Evolutionary conservation across 2,797 vertebrate species (phyloP).

Genomic region (Periparus ater): DNA sequence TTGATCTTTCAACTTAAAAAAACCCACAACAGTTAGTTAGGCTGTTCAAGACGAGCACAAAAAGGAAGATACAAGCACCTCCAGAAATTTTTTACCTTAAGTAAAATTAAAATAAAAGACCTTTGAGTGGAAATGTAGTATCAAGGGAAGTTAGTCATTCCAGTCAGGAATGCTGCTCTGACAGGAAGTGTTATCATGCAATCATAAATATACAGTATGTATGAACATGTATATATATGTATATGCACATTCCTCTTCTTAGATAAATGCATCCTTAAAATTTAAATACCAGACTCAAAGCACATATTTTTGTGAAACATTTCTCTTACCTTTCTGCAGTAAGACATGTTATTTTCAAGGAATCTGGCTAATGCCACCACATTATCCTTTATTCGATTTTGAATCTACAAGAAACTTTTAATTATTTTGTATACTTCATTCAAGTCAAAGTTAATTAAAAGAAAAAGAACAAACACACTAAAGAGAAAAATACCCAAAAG

Average conservation of each 20-base stretch:
- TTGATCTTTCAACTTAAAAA: neutral
- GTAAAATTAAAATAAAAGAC: neutral
- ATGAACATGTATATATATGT: neutral
- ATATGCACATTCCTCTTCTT: neutral
- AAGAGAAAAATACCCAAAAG: neutral
- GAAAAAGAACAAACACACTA: neutral
- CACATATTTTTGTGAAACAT: neutral
- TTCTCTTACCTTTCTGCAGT: constrained; percentile 80
- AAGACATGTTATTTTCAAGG: constrained; percentile 79
- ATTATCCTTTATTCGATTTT: constrained; percentile 63
- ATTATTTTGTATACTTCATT: neutral
- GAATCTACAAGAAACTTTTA: constrained; percentile 52
- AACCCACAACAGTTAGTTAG: neutral
- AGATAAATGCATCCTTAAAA: neutral
- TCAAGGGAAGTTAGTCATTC: neutral
- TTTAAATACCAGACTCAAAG: neutral
- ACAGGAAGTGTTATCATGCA: neutral
- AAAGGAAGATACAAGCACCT: neutral
- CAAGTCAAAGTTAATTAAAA: neutral
- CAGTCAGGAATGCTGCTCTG: neutral
- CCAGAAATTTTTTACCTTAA: neutral
- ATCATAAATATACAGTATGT: neutral
- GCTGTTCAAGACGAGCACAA: neutral
- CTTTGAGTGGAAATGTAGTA: neutral
- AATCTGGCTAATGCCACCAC: constrained; percentile 71